phyloP scores from a whole-genome alignment of 1,140 invertebrate genomes.

The Drosophila ercepeae region DNA sequence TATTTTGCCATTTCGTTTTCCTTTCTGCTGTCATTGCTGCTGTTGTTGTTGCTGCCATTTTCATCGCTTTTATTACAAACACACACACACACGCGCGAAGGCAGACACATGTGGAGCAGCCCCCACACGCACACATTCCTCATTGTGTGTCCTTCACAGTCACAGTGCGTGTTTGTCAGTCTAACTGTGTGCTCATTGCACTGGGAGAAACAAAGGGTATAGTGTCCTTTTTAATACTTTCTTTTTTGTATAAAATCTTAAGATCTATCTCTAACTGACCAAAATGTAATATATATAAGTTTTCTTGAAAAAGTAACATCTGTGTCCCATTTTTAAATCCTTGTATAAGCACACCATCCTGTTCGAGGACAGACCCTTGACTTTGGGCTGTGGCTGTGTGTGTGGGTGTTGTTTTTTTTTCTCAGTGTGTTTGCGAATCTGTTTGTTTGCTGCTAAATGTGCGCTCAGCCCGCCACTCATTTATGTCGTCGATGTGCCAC shows the following conservation, averaged over 20 bases:
- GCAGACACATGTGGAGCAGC: conserved; percentile 66
- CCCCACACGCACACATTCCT: not conserved
- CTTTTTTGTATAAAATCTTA: too few relatives aligned
- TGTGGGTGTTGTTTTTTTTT: conserved; percentile 5
- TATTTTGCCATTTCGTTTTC: conserved; percentile 82
- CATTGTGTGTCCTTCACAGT: conserved; percentile 79
- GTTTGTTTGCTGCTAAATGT: conserved; percentile 81
- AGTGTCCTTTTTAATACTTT: too few relatives aligned
- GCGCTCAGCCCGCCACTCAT: conserved; percentile 79
- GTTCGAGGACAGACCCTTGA: conserved; percentile 34
- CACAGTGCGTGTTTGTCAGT: conserved; percentile 49
- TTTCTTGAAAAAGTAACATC: not conserved
- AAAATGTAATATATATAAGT: too few relatives aligned
- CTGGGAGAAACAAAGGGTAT: not conserved
- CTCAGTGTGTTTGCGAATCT: conserved; percentile 47
- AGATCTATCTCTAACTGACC: too few relatives aligned
- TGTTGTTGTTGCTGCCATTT: conserved; percentile 73
- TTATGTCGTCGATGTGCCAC: conserved; percentile 78
- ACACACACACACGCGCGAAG: conserved; percentile 41
- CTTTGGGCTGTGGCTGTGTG: conserved; percentile 17
- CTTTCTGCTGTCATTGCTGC: conserved; percentile 79
- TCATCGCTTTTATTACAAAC: conserved; percentile 81
- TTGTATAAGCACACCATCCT: not conserved
- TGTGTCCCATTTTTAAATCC: not conserved
- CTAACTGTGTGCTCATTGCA: conserved; percentile 34